Conservation (phyloP, 2,113 vertebrate species). For the Cyrtonyx montezumae region DNA sequence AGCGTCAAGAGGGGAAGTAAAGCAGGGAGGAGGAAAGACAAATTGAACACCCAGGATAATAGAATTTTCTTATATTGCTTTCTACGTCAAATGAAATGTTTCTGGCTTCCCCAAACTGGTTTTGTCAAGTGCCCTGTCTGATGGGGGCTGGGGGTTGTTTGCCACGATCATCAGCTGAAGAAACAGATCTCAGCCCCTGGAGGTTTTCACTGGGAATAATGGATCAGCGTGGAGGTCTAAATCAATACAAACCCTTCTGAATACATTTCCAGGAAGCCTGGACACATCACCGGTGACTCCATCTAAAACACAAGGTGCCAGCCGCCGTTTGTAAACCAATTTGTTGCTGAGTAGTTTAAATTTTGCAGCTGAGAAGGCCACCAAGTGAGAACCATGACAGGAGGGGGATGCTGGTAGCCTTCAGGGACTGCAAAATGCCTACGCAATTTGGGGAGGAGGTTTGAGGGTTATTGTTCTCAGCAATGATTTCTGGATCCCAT, state of each 20-base stretch:
- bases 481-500: not conserved
- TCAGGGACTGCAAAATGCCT: not conserved
- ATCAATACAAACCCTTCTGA: conserved; percentile 51
- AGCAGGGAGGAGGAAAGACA: not conserved
- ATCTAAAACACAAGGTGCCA: conserved; percentile 38
- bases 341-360: conserved; percentile 59
- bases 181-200: not conserved
- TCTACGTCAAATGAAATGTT: not conserved
- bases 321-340: conserved; percentile 38
- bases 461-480: not conserved
- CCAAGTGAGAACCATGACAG: not conserved
- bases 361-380: not conserved
- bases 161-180: not conserved
- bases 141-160: not conserved
- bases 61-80: conserved; percentile 2
- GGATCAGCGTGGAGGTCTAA: conserved; percentile 18
- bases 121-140: conserved; percentile 10
- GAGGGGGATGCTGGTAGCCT: not conserved
- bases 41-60: not conserved
- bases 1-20: not conserved
- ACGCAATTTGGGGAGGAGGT: not conserved
- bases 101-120: not conserved
- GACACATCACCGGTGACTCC: conserved; percentile 20
- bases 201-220: conserved; percentile 35
- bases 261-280: conserved; percentile 50